Conservation (phyloP, 2,797 vertebrate species). For the Molothrus aeneus region DNA sequence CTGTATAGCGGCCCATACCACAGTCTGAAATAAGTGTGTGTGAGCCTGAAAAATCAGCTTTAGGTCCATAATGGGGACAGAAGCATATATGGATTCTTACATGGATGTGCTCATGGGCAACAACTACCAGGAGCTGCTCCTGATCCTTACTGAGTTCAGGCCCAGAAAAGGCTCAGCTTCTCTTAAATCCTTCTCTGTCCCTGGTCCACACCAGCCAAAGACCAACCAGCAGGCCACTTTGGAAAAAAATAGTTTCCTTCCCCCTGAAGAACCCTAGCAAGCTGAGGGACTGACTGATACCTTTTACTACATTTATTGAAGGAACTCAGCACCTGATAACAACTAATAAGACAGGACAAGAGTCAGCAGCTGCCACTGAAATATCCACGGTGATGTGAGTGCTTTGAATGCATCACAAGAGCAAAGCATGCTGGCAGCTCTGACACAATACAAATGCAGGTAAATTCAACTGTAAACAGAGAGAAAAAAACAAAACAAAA, state of each 20-base stretch:
- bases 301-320: neutral
- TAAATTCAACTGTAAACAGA: neutral
- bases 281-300: neutral
- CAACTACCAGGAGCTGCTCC: neutral
- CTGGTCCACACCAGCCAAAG: neutral
- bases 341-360: neutral
- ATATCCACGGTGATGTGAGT: fast-evolving
- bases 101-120: neutral
- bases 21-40: neutral
- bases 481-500: neutral
- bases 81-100: neutral
- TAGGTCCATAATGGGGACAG: neutral
- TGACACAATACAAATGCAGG: neutral
- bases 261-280: neutral
- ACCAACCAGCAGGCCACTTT: neutral
- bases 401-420: neutral
- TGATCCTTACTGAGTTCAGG: neutral
- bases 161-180: neutral
- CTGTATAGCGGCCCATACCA: neutral
- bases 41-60: neutral
- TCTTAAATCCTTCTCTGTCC: neutral
- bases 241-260: neutral
- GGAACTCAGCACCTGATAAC: neutral
- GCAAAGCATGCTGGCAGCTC: neutral
- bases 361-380: neutral